Evolutionary conservation across 1,140 invertebrate species (phyloP).

Genomic region (Holcopasites calliopsidis): DNA sequence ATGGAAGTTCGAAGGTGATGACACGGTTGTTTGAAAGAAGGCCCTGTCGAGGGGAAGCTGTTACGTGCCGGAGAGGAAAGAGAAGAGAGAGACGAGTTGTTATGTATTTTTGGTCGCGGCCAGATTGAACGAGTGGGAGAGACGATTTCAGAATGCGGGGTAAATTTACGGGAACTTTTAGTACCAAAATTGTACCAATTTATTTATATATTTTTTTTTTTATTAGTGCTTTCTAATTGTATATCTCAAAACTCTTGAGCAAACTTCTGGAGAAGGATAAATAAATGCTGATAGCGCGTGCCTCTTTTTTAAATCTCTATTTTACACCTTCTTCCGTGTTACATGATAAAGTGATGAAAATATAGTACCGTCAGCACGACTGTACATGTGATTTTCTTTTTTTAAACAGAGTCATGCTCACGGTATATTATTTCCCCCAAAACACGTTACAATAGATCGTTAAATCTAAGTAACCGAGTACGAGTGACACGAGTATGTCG

Average conservation of each 20-base stretch:
- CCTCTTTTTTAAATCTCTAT: slow-evolving; percentile 59
- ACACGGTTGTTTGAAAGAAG: background rate
- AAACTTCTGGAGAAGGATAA: slow-evolving; percentile 22
- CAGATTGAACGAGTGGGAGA: background rate
- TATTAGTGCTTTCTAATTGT: slow-evolving; percentile 1
- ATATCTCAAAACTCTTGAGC: too few relatives aligned
- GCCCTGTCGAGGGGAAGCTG: background rate
- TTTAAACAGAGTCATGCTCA: slow-evolving; percentile 33
- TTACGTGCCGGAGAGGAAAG: background rate
- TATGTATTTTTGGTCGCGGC: too few relatives aligned
- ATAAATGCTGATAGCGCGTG: slow-evolving; percentile 44
- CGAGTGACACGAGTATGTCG: slow-evolving; percentile 45
- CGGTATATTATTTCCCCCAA: slow-evolving; percentile 33
- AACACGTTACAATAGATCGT: slow-evolving; percentile 31
- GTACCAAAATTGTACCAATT: background rate
- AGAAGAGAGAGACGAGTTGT: background rate
- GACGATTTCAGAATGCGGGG: background rate
- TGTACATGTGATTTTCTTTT: too few relatives aligned
- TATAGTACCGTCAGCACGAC: slow-evolving; percentile 47
- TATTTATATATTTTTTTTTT: background rate
- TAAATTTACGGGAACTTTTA: background rate
- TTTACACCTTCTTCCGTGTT: slow-evolving; percentile 51
- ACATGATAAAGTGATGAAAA: slow-evolving; percentile 62
- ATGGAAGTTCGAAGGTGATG: background rate
- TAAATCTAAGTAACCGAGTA: slow-evolving; percentile 48